Percentiles rank a stretch among this genome's conserved stretches.
These are phyloP conservation scores for Lissonota sp. DNA, from an alignment of 2,888 invertebrate species.

Conservation along the genomic window DNA sequence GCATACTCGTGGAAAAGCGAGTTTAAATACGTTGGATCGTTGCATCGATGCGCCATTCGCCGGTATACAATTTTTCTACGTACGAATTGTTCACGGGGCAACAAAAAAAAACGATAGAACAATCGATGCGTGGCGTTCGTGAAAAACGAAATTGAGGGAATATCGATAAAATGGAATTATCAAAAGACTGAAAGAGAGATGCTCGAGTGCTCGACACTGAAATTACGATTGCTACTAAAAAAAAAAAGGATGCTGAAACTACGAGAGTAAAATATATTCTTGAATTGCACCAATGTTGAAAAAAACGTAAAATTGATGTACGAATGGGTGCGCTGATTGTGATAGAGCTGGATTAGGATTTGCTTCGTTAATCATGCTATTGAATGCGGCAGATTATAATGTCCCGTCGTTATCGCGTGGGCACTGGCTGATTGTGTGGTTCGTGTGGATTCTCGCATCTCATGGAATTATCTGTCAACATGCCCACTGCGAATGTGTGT, in stretches of 20 bases:
- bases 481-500: not conserved
- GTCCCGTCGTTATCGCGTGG: not conserved
- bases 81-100: conserved; percentile 66
- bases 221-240: not conserved
- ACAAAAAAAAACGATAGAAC: conserved; percentile 62
- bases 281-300: too few species aligned
- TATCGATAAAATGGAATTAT: not conserved
- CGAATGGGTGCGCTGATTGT: too few species aligned
- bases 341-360: too few species aligned
- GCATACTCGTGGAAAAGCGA: conserved; percentile 2
- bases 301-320: too few species aligned
- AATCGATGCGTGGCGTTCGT: not conserved
- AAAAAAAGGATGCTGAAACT: too few species aligned
- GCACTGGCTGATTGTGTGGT: not conserved
- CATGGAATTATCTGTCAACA: not conserved
- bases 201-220: not conserved
- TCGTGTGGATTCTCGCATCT: not conserved
- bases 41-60: conserved; percentile 5
- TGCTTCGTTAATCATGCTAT: not conserved
- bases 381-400: not conserved
- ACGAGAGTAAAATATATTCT: too few species aligned
- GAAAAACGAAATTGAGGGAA: conserved; percentile 16
- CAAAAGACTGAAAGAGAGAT: not conserved
- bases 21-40: not conserved
- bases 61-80: conserved; percentile 46